Conservation (phyloP, 2,797 vertebrate genomes). For the Corythornis leucogaster region DNA sequence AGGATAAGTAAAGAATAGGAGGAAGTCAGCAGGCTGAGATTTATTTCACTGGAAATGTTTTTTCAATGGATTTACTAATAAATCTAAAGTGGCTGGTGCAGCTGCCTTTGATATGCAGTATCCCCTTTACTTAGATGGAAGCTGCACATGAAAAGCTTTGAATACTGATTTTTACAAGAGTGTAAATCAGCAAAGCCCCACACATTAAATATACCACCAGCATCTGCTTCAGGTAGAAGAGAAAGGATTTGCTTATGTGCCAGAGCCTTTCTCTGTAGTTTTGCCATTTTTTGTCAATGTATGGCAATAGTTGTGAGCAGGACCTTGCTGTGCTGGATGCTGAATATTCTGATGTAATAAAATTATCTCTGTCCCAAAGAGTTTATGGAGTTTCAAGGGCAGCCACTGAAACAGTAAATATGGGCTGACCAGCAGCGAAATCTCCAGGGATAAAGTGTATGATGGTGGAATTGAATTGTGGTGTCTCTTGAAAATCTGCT, state of each 20-base stretch:
- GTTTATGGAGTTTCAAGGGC: not conserved
- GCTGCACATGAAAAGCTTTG: constrained; percentile 62
- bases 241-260: constrained; percentile 6
- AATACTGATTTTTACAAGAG: constrained; percentile 71
- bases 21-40: constrained; percentile 71
- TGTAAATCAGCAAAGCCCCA: constrained; percentile 63
- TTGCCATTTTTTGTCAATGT: constrained; percentile 1
- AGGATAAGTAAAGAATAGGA: constrained; percentile 74
- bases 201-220: constrained; percentile 28
- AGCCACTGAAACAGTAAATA: not conserved
- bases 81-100: constrained; percentile 59
- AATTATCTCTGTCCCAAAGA: not conserved
- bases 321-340: not conserved
- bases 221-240: constrained; percentile 48
- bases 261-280: constrained; percentile 9
- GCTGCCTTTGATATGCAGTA: constrained; percentile 61
- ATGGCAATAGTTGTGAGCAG: not conserved
- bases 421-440: not conserved
- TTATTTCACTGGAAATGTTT: constrained; percentile 78
- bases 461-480: not conserved
- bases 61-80: constrained; percentile 77
- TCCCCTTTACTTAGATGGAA: constrained; percentile 57
- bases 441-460: not conserved
- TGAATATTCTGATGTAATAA: not conserved
- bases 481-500: not conserved